Evolutionary conservation across 2,888 invertebrate genomes (phyloP).

Genomic region (Amiota mariae): DNA sequence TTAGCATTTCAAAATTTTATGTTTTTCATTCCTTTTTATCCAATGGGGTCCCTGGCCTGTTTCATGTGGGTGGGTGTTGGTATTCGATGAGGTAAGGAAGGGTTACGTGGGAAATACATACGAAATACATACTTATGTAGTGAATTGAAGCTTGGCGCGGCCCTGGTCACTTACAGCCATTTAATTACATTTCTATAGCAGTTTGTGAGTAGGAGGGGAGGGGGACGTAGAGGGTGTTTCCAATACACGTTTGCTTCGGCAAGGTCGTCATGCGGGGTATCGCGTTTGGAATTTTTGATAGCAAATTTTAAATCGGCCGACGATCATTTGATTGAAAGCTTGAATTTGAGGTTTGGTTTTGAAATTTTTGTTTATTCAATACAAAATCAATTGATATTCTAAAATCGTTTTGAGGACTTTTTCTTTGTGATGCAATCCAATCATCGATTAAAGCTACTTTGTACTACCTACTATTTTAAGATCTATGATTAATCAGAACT

Average conservation of each 20-base stretch:
- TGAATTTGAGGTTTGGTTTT: constrained; percentile 1
- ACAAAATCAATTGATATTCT: neutral
- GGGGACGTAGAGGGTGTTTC: neutral
- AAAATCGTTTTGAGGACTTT: neutral
- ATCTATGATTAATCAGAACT: no score
- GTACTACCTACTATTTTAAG: no score
- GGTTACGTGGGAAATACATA: no score
- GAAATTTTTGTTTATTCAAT: neutral
- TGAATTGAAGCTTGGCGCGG: no score
- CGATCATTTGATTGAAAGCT: neutral
- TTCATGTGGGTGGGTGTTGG: neutral
- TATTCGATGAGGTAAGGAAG: no score
- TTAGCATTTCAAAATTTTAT: constrained; percentile 11
- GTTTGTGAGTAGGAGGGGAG: neutral
- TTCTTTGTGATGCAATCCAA: neutral
- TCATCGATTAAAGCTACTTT: no score
- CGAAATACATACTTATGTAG: no score
- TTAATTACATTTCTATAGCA: no score
- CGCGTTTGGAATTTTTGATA: constrained; percentile 28
- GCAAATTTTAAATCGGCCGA: neutral
- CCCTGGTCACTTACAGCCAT: neutral
- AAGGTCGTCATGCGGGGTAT: constrained; percentile 25
- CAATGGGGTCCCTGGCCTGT: constrained; percentile 29
- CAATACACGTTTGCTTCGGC: constrained; percentile 11
- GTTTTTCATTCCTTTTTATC: constrained; percentile 12